Evolutionary conservation across 1,140 invertebrate genomes (phyloP), one percentile per base, ranked within the genome.

Genomic region (Ostrea denselamellosa): DNA sequence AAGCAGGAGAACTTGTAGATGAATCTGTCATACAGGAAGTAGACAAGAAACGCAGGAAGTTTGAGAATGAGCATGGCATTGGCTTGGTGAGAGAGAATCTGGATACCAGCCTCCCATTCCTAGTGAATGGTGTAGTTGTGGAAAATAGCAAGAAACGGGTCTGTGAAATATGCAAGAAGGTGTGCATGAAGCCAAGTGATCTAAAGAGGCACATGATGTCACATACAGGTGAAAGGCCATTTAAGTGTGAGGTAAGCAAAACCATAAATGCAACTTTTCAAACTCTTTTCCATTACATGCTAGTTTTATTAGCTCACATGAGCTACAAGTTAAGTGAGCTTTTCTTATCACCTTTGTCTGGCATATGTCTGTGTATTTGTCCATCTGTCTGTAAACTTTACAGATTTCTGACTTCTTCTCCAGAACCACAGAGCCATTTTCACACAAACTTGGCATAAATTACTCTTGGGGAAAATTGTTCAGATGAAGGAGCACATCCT

Each of bases 131-230:
- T 7, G 53, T 58, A 10, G 83, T 56, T 10, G 53, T 56, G n/a
- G 83, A 85, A 28, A 52, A n/a, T 19, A 62, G 77, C 19, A 88
- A 85, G 14, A 83, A 88, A 17, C 44, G 90, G n/a, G 87, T 86
- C 10, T 93, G 92, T 77, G 87, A 86, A 8, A 87, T 92, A 17
- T 94, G 93, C 87, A 86, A 90, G 3, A 94, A 94, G 85, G 88
- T 91, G 44, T 94, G 91, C 85, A 88, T 89, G 22, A 93, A 93
- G 86, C 93, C 93, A 53, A 93, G 92, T 86, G 93, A 95, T 87
- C 87, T 95, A 51, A 93, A 93, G 85, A 90, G 94, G 2, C 94
- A 95, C 88, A 91, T 94, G 87, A 92, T 94, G 90, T 91, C 94
- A 34, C 94, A 95, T 86, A 94, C 94, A 19, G 94, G 94, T 25